These are phyloP conservation scores for Camponotus floridanus DNA, from an alignment of 1,140 invertebrate genomes.

Conservation along the genomic window DNA sequence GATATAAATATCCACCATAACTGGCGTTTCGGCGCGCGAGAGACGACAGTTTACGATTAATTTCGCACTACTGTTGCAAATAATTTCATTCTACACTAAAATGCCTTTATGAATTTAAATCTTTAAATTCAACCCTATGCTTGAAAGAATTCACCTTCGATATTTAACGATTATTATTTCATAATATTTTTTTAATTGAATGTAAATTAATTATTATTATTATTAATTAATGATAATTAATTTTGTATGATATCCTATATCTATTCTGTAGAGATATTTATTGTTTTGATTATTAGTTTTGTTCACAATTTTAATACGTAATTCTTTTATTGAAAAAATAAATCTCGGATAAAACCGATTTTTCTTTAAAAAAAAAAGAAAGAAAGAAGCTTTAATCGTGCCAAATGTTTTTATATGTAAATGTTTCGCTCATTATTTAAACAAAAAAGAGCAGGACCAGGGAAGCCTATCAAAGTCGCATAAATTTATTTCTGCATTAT, in stretches of 20 bases:
- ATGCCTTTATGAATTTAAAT: neutral
- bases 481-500: neutral
- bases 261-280: neutral
- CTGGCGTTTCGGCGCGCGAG: conserved; percentile 41
- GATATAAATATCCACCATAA: conserved; percentile 75
- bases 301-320: neutral
- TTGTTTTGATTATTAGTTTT: neutral
- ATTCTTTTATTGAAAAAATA: neutral
- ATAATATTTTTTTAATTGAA: neutral
- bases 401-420: conserved; percentile 48
- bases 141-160: neutral
- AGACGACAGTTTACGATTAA: conserved; percentile 47
- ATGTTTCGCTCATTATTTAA: conserved; percentile 20
- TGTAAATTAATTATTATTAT: neutral
- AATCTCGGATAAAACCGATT: too few species aligned
- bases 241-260: too few species aligned
- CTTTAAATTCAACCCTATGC: neutral
- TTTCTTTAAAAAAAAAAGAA: neutral
- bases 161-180: neutral
- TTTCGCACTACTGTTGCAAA: conserved; percentile 8
- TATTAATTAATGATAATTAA: neutral
- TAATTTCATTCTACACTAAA: conserved; percentile 11
- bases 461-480: too few species aligned
- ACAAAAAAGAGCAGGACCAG: too few species aligned
- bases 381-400: neutral